phyloP scores from a whole-genome alignment of 1,140 invertebrate species.

The Oedothorax gibbosus region DNA sequence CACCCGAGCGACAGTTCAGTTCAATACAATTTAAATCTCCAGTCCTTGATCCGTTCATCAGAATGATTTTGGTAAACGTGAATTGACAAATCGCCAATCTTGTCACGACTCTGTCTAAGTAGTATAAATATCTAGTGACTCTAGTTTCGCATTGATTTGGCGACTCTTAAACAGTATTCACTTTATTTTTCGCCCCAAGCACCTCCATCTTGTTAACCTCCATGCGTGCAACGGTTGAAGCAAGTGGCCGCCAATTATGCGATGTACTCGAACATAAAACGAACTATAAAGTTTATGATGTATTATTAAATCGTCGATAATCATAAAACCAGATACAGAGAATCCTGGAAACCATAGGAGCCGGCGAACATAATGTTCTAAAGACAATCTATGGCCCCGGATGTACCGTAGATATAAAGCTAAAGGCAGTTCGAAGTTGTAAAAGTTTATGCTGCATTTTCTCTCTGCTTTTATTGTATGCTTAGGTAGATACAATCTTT shows the following conservation, averaged over 20 bases:
- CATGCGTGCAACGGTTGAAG: background rate
- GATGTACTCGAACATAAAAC: constrained; percentile 28
- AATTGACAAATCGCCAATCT: no score
- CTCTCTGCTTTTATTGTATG: constrained; percentile 16
- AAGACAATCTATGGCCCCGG: constrained; percentile 20
- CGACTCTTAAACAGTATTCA: no score
- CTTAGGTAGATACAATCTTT: constrained; percentile 42
- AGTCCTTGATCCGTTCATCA: no score
- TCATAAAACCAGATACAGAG: constrained; percentile 34
- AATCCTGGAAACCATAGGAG: constrained; percentile 14
- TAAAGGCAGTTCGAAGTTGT: constrained; percentile 13
- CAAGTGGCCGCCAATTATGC: constrained; percentile 34
- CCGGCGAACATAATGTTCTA: constrained; percentile 14
- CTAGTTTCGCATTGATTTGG: no score
- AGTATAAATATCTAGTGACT: no score
- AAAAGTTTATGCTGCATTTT: constrained; percentile 39
- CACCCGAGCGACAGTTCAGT: no score
- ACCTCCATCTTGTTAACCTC: no score
- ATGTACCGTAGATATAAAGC: constrained; percentile 37
- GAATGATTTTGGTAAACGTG: no score
- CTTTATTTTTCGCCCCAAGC: no score
- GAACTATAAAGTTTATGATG: constrained; percentile 35
- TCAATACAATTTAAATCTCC: no score
- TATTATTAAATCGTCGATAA: constrained; percentile 40
- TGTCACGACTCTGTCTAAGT: no score